phyloP scores from a whole-genome alignment of 2,888 invertebrate species.

The Calameuta idolon region DNA sequence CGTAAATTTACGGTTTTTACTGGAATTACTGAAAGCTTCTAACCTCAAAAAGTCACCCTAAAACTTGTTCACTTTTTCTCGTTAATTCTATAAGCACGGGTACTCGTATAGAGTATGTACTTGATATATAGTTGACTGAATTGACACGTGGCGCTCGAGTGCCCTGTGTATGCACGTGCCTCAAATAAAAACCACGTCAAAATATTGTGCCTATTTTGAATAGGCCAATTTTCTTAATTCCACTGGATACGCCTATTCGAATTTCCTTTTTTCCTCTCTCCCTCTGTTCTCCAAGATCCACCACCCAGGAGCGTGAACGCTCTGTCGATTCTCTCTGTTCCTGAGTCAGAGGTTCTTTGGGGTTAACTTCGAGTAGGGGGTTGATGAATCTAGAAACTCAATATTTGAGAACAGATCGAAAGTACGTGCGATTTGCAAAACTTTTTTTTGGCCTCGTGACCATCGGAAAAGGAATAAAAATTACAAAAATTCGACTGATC shows the following conservation, averaged over 20 bases:
- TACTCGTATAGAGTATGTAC: neutral
- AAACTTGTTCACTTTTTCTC: neutral
- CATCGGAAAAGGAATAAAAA: neutral
- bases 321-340: neutral
- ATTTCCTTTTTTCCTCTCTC: neutral
- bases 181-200: slow-evolving; percentile 60
- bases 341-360: neutral
- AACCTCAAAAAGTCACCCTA: neutral
- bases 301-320: neutral
- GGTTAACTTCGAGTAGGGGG: neutral
- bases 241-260: neutral
- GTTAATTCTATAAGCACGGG: slow-evolving; percentile 18
- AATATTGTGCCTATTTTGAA: slow-evolving; percentile 54
- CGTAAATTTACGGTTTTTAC: neutral
- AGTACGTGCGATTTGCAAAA: neutral
- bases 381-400: neutral
- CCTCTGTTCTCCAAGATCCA: neutral
- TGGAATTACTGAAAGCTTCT: neutral
- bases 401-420: neutral
- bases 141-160: slow-evolving; percentile 53
- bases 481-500: neutral
- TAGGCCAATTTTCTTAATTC: slow-evolving; percentile 54
- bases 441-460: neutral
- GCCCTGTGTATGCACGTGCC: slow-evolving; percentile 55
- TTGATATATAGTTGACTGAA: neutral